These are phyloP conservation scores for Echinops telfairi DNA, from an alignment of 2,113 vertebrate genomes.

Conservation along the genomic window DNA sequence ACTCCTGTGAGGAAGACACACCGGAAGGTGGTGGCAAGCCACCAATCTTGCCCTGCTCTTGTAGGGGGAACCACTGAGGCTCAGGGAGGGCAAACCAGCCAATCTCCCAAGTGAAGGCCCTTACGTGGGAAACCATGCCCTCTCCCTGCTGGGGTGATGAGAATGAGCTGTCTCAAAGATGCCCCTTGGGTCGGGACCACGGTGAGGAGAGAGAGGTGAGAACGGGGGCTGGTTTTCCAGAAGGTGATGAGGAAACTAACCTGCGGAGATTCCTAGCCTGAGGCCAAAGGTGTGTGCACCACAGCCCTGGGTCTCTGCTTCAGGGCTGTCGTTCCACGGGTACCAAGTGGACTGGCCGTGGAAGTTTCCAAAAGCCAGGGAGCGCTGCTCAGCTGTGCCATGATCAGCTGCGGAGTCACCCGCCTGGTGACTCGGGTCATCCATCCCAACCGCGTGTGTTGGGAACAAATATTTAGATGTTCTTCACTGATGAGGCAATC, in stretches of 20 bases:
- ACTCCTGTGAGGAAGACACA: neutral
- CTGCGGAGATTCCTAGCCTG: neutral
- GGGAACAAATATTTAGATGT: conserved; percentile 66
- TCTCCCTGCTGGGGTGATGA: neutral
- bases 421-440: neutral
- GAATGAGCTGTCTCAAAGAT: neutral
- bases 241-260: neutral
- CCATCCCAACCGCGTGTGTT: conserved; percentile 38
- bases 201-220: neutral
- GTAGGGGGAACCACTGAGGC: neutral
- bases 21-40: rapidly evolving
- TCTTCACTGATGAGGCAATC: neutral
- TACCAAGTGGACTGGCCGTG: neutral
- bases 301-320: rapidly evolving
- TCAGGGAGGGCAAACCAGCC: rapidly evolving
- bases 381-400: neutral
- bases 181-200: neutral
- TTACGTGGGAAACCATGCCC: rapidly evolving
- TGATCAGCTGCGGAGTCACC: rapidly evolving
- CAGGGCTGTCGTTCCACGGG: rapidly evolving
- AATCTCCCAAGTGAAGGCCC: neutral
- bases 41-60: neutral
- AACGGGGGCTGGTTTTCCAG: neutral
- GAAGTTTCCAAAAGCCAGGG: neutral
- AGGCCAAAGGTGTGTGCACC: neutral